Evolutionary conservation across 2,797 vertebrate genomes (phyloP).

Genomic region (Amniataba percoides): DNA sequence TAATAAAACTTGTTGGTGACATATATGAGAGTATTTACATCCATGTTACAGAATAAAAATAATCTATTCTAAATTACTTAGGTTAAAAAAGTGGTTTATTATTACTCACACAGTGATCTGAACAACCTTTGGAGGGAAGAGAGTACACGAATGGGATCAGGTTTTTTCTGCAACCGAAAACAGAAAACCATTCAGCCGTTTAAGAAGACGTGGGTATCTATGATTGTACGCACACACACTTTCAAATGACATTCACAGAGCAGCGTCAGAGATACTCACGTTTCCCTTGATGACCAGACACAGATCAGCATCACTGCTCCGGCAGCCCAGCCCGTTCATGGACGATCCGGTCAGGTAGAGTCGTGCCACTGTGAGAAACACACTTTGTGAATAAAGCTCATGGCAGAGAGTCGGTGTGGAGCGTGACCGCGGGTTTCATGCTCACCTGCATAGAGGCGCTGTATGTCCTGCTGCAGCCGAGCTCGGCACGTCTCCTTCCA

Average conservation of each 20-base stretch:
- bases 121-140: slow-evolving; percentile 90
- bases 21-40: background rate
- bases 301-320: slow-evolving; percentile 94
- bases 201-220: background rate
- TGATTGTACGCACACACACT: background rate
- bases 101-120: slow-evolving; percentile 92
- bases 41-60: background rate
- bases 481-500: slow-evolving; percentile 91
- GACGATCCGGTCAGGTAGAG: slow-evolving; percentile 96
- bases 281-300: slow-evolving; percentile 90
- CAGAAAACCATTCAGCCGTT: slow-evolving; percentile 15
- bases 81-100: background rate
- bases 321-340: slow-evolving; percentile 93
- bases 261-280: slow-evolving; percentile 82
- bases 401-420: background rate
- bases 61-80: background rate
- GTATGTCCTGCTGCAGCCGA: slow-evolving; percentile 91
- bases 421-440: slow-evolving; percentile 26
- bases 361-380: slow-evolving; percentile 83
- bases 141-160: slow-evolving; percentile 90
- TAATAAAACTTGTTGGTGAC: background rate
- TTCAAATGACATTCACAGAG: background rate
- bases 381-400: background rate
- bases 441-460: slow-evolving; percentile 89
- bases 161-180: slow-evolving; percentile 85